Conservation (phyloP, 2,888 invertebrate genomes). For the Lysandra coridon region DNA sequence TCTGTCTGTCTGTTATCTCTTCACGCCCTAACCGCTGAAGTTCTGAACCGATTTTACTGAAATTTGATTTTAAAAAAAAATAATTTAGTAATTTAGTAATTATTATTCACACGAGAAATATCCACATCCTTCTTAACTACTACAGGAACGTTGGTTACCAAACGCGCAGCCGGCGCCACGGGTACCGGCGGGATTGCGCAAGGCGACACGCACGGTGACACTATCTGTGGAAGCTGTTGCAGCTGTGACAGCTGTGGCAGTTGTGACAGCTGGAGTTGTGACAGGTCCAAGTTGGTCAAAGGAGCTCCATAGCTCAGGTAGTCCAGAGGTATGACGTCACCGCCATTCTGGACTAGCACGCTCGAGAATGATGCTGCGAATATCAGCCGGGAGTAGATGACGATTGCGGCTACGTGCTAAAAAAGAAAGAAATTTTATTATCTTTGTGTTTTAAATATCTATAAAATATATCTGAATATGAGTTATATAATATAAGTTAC, state of each 20-base stretch:
- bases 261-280: conserved; percentile 48
- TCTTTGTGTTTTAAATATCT: too few species aligned
- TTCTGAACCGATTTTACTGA: too few species aligned
- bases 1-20: too few species aligned
- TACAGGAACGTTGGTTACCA: conserved; percentile 57
- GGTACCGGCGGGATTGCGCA: conserved; percentile 58
- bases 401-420: conserved; percentile 44
- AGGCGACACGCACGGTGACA: conserved; percentile 60
- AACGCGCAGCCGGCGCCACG: conserved; percentile 50
- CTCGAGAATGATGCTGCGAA: conserved; percentile 59
- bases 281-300: conserved; percentile 46
- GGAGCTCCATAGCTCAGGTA: conserved; percentile 56
- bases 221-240: conserved; percentile 47
- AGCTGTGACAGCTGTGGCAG: conserved; percentile 48
- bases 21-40: too few species aligned
- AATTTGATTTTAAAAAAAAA: too few species aligned
- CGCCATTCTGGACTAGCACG: conserved; percentile 61
- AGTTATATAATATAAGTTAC: too few species aligned
- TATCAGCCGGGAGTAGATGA: conserved; percentile 45
- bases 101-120: conserved; percentile 34
- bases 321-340: conserved; percentile 50
- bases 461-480: too few species aligned
- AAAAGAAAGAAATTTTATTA: conserved; percentile 39
- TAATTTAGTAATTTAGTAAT: conserved; percentile 26
- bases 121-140: conserved; percentile 59